phyloP scores from a whole-genome alignment of 1,140 invertebrate genomes.

The Streblospio benedicti region DNA sequence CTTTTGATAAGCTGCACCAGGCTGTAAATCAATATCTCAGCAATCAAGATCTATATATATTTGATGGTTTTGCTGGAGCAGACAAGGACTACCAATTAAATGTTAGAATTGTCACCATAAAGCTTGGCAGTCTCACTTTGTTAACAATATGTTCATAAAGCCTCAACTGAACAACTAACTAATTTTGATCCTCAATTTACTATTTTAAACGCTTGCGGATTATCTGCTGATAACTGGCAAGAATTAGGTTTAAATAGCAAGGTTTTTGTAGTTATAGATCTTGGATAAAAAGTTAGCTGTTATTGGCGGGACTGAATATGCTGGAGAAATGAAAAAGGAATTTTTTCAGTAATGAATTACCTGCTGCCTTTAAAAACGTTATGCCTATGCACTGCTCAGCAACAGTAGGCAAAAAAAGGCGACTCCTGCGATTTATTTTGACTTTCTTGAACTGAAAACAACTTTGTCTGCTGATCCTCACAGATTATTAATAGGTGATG shows the following conservation, averaged over 20 bases:
- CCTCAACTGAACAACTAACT: neutral
- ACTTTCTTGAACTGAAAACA: slow-evolving; percentile 6
- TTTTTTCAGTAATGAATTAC: slow-evolving; percentile 9
- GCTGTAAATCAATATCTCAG: neutral
- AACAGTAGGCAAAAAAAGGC: neutral
- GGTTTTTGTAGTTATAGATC: neutral
- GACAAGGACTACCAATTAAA: neutral
- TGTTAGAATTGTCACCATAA: neutral
- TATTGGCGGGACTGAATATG: slow-evolving; percentile 5
- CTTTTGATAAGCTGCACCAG: neutral
- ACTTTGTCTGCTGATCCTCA: slow-evolving; percentile 5
- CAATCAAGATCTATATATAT: neutral
- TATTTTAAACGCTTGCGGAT: neutral
- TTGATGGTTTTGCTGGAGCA: neutral
- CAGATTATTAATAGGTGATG: slow-evolving; percentile 2
- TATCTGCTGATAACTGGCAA: neutral
- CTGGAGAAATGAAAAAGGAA: slow-evolving; percentile 10
- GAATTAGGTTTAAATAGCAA: neutral
- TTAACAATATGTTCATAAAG: neutral
- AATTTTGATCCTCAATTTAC: neutral
- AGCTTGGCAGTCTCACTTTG: neutral
- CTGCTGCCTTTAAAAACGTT: neutral
- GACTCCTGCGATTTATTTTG: slow-evolving; percentile 5
- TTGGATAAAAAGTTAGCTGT: neutral
- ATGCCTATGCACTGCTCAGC: slow-evolving; percentile 9